Evolutionary conservation across 30 jellyfish, hydroid and myxozoan species (phyloP).

Genomic region (Mastigias papua): DNA sequence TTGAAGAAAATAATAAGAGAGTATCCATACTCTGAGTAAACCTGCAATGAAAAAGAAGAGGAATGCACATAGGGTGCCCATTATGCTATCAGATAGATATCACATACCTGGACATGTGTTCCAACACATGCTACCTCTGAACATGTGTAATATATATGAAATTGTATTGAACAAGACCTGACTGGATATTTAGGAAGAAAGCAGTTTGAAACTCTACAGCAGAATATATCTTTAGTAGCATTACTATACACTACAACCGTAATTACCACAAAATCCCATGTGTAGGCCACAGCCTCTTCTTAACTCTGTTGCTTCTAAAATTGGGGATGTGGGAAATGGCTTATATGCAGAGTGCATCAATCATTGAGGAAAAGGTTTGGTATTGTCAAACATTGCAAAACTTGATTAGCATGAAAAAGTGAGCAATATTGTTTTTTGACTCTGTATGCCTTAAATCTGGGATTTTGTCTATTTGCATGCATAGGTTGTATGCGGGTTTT

Average conservation of each 20-base stretch:
- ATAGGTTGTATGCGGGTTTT: no score
- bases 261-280: no score
- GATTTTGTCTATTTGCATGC: no score
- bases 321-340: no score
- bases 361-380: no score
- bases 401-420: no score
- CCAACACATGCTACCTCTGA: constrained; percentile 67
- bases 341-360: no score
- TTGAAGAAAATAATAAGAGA: neutral
- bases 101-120: constrained; percentile 74
- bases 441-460: no score
- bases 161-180: constrained; percentile 64
- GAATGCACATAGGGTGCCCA: neutral
- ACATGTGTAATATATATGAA: constrained; percentile 41
- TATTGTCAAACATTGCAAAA: no score
- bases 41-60: neutral
- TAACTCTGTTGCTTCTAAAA: no score
- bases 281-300: no score
- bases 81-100: constrained; percentile 26
- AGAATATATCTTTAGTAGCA: constrained; percentile 2
- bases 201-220: constrained; percentile 38
- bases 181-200: constrained; percentile 73
- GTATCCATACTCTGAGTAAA: neutral
- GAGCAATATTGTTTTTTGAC: no score
- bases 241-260: neutral